Evolutionary conservation across 30 jellyfish, hydroid and myxozoan genomes (phyloP).

Genomic region (Cassiopea andromeda): DNA sequence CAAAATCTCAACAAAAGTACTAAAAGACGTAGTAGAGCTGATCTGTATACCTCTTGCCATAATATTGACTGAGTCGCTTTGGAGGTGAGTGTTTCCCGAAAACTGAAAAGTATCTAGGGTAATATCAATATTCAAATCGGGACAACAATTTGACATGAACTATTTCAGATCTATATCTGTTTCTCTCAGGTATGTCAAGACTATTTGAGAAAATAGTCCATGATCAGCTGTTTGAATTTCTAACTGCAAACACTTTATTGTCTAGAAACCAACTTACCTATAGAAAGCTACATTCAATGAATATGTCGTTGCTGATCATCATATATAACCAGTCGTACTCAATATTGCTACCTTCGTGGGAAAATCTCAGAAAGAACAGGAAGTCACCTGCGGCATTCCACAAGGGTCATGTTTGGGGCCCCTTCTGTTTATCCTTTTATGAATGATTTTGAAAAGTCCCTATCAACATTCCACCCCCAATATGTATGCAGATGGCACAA

Average conservation of each 20-base stretch:
- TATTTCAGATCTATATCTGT: conserved; percentile 16
- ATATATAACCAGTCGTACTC: neutral
- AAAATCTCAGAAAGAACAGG: neutral
- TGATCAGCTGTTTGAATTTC: conserved; percentile 37
- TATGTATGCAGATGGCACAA: no score
- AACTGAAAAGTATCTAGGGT: conserved; percentile 27
- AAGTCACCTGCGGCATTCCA: neutral
- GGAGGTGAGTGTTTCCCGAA: neutral
- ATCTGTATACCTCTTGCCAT: neutral
- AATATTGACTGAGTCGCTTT: conserved; percentile 10
- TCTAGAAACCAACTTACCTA: conserved; percentile 33
- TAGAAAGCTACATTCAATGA: conserved; percentile 37
- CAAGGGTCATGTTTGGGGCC: neutral
- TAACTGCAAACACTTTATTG: conserved; percentile 7
- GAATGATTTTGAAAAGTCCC: no score
- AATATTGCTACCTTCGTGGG: neutral
- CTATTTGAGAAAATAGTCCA: conserved; percentile 16
- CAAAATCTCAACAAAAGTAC: conserved; percentile 19
- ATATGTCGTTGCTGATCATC: conserved; percentile 8
- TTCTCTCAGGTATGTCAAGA: conserved; percentile 28
- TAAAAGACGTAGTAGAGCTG: conserved; percentile 6
- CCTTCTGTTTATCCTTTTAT: neutral
- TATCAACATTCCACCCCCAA: no score
- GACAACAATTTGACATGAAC: neutral
- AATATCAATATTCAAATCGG: conserved; percentile 33